Conservation (phyloP, 2,888 invertebrate species). For the Hyposoter didymator region DNA sequence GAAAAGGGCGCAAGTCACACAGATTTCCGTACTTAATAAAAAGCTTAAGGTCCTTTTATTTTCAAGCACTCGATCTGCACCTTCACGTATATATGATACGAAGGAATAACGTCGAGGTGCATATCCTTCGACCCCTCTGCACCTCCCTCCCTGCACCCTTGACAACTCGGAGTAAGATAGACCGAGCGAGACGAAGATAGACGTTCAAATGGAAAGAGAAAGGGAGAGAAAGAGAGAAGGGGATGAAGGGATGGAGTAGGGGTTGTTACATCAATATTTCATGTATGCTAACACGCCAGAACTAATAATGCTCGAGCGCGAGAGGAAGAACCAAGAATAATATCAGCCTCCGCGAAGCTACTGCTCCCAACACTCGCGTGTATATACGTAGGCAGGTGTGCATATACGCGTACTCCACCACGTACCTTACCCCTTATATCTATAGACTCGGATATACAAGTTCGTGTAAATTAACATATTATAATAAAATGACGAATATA, state of each 20-base stretch:
- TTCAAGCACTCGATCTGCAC: background rate
- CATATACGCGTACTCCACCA: constrained; percentile 18
- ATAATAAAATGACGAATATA: constrained; percentile 7
- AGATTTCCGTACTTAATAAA: background rate
- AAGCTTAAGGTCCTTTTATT: background rate
- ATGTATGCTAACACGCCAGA: constrained; percentile 84
- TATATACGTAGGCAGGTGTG: constrained; percentile 30
- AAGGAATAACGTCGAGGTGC: constrained; percentile 32
- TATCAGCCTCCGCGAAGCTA: constrained; percentile 77
- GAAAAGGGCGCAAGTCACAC: constrained; percentile 23
- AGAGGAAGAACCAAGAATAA: constrained; percentile 83
- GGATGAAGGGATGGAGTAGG: constrained; percentile 64
- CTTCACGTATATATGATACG: constrained; percentile 3
- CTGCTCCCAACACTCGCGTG: constrained; percentile 38
- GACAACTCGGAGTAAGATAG: constrained; percentile 17
- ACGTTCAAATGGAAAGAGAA: constrained; percentile 57
- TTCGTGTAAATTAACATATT: background rate
- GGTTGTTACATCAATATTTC: constrained; percentile 84
- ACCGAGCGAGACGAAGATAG: constrained; percentile 36
- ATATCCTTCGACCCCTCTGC: constrained; percentile 19
- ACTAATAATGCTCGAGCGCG: constrained; percentile 83
- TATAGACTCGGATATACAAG: background rate
- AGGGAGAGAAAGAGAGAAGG: constrained; percentile 52
- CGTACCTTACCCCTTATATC: background rate
- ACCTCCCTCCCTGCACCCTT: background rate